phyloP scores from a whole-genome alignment of 2,888 invertebrate species.

The Spialia ferax region DNA sequence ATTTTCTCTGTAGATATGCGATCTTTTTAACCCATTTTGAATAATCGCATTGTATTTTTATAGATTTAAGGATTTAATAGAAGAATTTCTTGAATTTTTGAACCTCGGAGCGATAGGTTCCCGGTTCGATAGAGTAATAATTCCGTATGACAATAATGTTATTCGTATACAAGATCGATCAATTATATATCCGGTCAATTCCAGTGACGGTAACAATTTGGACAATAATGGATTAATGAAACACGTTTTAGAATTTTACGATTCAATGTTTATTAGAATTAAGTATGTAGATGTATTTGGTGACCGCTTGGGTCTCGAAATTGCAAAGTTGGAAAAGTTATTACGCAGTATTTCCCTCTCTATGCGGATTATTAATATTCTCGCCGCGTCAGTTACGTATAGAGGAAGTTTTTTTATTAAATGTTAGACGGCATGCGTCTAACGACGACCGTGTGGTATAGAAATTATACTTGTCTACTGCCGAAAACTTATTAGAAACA shows the following conservation, averaged over 20 bases:
- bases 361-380: constrained; percentile 27
- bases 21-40: constrained; percentile 67
- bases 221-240: constrained; percentile 66
- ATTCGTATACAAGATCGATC: constrained; percentile 68
- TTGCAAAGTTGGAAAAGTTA: constrained; percentile 25
- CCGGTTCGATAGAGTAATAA: constrained; percentile 45
- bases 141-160: constrained; percentile 68
- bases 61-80: constrained; percentile 59
- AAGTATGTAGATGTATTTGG: constrained; percentile 15
- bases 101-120: constrained; percentile 45
- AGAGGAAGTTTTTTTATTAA: constrained; percentile 49
- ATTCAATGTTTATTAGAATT: constrained; percentile 59
- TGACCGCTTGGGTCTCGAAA: constrained; percentile 21
- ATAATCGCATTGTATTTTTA: constrained; percentile 75
- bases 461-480: no score
- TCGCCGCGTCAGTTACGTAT: constrained; percentile 32
- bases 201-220: constrained; percentile 61
- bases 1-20: constrained; percentile 74
- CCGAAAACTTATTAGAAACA: no score
- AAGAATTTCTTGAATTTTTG: constrained; percentile 50
- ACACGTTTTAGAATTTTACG: constrained; percentile 59
- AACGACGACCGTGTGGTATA: constrained; percentile 18
- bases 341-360: constrained; percentile 24
- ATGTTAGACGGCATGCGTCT: constrained; percentile 17
- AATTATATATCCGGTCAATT: constrained; percentile 80